phyloP scores from a whole-genome alignment of 2,113 vertebrate genomes.

The Genyomyrus donnyi region DNA sequence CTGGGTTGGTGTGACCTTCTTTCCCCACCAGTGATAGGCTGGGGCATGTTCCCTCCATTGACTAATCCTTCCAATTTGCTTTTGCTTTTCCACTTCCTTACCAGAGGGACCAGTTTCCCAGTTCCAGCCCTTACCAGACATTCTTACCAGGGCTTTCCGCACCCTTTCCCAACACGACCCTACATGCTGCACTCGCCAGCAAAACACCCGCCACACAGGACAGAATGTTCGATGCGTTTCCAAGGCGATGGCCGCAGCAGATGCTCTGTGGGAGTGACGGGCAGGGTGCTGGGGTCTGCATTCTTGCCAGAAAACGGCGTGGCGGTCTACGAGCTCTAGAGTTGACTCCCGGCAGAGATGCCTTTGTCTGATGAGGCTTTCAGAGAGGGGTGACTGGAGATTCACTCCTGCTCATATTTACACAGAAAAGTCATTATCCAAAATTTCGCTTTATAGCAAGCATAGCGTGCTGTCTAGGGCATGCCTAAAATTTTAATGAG shows the following conservation, averaged over 20 bases:
- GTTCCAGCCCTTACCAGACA: not conserved
- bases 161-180: not conserved
- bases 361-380: not conserved
- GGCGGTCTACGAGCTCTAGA: not conserved
- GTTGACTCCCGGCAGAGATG: not conserved
- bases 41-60: not conserved
- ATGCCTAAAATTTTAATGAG: not conserved
- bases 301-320: not conserved
- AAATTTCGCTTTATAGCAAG: not conserved
- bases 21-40: not conserved
- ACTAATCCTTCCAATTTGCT: not conserved
- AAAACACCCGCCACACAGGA: not conserved
- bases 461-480: not conserved
- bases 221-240: not conserved
- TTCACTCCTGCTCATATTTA: not conserved
- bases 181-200: not conserved
- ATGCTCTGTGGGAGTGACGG: not conserved
- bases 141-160: not conserved
- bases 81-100: not conserved
- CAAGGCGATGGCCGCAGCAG: slow-evolving; percentile 1
- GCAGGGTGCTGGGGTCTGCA: not conserved
- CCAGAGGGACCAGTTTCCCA: not conserved
- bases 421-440: not conserved
- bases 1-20: not conserved
- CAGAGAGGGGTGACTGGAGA: not conserved